phyloP scores from a whole-genome alignment of 2,888 invertebrate species.

The Odontothrips loti region DNA sequence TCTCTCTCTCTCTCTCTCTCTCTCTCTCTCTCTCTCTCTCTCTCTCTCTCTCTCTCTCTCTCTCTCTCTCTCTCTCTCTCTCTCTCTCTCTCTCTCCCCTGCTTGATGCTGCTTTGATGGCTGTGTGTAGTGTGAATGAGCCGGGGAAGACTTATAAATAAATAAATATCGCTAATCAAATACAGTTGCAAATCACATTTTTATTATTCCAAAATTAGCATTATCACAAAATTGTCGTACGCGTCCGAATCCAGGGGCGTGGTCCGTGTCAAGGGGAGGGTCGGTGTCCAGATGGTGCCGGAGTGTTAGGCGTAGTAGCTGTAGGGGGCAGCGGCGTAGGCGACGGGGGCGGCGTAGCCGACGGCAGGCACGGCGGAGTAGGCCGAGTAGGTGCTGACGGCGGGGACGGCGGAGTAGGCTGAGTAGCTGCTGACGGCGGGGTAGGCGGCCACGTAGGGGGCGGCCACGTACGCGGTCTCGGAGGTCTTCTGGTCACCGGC shows the following conservation, averaged over 20 bases:
- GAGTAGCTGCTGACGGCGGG: neutral
- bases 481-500: neutral
- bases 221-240: neutral
- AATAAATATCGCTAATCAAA: too few relatives aligned
- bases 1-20: too few relatives aligned
- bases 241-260: neutral
- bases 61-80: too few relatives aligned
- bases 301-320: neutral
- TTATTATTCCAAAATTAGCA: neutral
- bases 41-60: too few relatives aligned
- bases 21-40: too few relatives aligned
- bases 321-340: neutral
- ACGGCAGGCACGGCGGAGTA: neutral
- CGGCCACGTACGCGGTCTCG: neutral
- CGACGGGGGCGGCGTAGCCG: neutral
- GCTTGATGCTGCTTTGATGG: too few relatives aligned
- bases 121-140: too few relatives aligned
- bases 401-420: neutral
- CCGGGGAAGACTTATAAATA: too few relatives aligned
- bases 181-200: neutral
- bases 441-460: constrained; percentile 1
- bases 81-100: too few relatives aligned
- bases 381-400: neutral
- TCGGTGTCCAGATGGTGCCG: neutral
- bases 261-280: neutral